Evolutionary conservation across 2,888 invertebrate genomes (phyloP).

Genomic region (Apeira syringaria): DNA sequence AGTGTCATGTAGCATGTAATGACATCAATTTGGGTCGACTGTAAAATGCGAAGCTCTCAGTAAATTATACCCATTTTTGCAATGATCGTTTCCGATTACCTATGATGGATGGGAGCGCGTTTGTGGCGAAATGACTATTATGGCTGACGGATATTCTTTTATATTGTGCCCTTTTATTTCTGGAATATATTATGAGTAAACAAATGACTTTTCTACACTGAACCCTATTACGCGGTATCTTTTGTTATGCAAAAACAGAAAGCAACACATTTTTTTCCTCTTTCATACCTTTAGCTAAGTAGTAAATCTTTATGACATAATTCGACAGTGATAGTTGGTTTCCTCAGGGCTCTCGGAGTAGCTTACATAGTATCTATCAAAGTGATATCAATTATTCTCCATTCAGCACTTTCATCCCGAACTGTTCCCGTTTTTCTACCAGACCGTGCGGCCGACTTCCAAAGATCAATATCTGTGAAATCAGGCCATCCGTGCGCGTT

Average conservation of each 20-base stretch:
- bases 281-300: not conserved
- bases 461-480: slow-evolving; percentile 73
- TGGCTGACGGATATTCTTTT: slow-evolving; percentile 43
- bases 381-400: slow-evolving; percentile 20
- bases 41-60: slow-evolving; percentile 65
- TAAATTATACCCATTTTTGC: slow-evolving; percentile 76
- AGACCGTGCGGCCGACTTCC: slow-evolving; percentile 49
- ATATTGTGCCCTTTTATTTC: slow-evolving; percentile 31
- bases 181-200: slow-evolving; percentile 29
- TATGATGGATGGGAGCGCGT: slow-evolving; percentile 63
- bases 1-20: slow-evolving; percentile 68
- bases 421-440: slow-evolving; percentile 53
- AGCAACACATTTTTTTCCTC: not conserved
- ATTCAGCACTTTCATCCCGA: slow-evolving; percentile 38
- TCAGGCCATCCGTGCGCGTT: slow-evolving; percentile 64
- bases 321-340: too few species aligned
- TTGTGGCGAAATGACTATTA: slow-evolving; percentile 51
- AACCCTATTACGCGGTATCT: slow-evolving; percentile 11
- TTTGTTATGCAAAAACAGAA: slow-evolving; percentile 8
- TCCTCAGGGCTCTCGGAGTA: too few species aligned
- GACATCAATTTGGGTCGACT: slow-evolving; percentile 67
- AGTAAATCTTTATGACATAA: too few species aligned
- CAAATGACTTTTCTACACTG: slow-evolving; percentile 19
- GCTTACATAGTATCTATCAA: not conserved
- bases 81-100: slow-evolving; percentile 78